Percentiles rank a stretch among this genome's conserved stretches.
These are phyloP conservation scores for Bubo bubo DNA, from an alignment of 2,113 vertebrate species.

Conservation along the genomic window DNA sequence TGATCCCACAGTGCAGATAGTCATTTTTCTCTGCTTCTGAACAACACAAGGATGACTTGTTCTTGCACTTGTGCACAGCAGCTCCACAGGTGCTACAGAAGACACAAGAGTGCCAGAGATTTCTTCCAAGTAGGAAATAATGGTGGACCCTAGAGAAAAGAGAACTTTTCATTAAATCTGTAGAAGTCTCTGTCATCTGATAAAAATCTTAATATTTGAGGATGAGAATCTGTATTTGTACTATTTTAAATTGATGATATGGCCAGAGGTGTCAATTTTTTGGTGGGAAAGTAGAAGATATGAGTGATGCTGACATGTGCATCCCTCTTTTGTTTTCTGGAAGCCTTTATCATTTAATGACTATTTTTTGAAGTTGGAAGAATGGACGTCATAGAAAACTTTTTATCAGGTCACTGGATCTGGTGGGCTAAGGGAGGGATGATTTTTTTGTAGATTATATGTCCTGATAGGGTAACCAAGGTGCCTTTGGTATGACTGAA, in stretches of 20 bases:
- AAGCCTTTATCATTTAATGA: background rate
- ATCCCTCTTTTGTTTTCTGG: background rate
- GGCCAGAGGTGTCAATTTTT: fast-evolving
- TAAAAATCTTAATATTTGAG: background rate
- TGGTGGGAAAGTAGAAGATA: background rate
- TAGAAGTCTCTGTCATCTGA: background rate
- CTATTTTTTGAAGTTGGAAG: background rate
- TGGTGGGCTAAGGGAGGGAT: fast-evolving
- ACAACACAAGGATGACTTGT: background rate
- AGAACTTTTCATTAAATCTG: background rate
- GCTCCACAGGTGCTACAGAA: background rate
- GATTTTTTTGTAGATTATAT: background rate
- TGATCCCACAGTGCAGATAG: background rate
- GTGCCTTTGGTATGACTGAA: background rate
- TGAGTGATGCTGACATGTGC: background rate
- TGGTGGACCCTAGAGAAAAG: background rate
- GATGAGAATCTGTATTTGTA: background rate
- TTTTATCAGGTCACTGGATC: background rate
- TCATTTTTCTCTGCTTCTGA: background rate
- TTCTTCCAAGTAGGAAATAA: background rate
- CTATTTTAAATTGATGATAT: background rate
- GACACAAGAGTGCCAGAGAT: background rate
- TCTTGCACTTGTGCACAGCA: background rate
- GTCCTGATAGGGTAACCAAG: background rate
- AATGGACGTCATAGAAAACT: background rate